phyloP scores from a whole-genome alignment of 2,113 vertebrate genomes.

The Paralichthys olivaceus region DNA sequence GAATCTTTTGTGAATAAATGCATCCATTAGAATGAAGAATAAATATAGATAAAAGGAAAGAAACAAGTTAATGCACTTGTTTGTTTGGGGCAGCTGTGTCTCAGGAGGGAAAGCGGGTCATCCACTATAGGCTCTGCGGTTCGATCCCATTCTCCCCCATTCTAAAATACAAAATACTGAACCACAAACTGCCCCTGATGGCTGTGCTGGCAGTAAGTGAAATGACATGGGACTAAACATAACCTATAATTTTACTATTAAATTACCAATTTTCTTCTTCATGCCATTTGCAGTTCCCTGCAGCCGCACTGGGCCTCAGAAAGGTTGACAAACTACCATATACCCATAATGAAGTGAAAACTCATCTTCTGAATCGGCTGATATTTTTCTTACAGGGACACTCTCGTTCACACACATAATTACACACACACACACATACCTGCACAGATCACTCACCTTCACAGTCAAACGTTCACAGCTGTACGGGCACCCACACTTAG shows the following conservation, averaged over 20 bases:
- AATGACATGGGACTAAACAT: neutral
- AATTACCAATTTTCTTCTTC: neutral
- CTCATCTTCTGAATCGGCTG: slow-evolving; percentile 39
- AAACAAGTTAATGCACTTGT: too few species aligned
- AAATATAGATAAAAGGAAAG: neutral
- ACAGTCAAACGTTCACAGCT: slow-evolving; percentile 39
- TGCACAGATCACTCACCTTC: slow-evolving; percentile 36
- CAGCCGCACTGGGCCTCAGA: slow-evolving; percentile 17
- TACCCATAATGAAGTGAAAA: slow-evolving; percentile 26
- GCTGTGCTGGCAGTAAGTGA: neutral
- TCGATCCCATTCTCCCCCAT: too few species aligned
- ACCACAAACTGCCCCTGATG: neutral
- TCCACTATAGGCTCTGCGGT: too few species aligned
- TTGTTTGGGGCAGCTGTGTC: too few species aligned
- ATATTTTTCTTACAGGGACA: slow-evolving; percentile 58
- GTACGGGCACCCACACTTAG: slow-evolving; percentile 7
- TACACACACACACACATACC: neutral
- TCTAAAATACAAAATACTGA: neutral
- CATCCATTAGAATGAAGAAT: neutral
- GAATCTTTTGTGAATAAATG: neutral
- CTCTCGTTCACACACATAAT: neutral
- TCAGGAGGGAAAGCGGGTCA: too few species aligned
- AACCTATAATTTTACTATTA: neutral
- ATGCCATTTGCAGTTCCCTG: slow-evolving; percentile 31
- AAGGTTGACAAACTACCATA: slow-evolving; percentile 33